These are phyloP conservation scores for Ornithorhynchus anatinus DNA, from an alignment of 2,113 vertebrate genomes.

Conservation along the genomic window DNA sequence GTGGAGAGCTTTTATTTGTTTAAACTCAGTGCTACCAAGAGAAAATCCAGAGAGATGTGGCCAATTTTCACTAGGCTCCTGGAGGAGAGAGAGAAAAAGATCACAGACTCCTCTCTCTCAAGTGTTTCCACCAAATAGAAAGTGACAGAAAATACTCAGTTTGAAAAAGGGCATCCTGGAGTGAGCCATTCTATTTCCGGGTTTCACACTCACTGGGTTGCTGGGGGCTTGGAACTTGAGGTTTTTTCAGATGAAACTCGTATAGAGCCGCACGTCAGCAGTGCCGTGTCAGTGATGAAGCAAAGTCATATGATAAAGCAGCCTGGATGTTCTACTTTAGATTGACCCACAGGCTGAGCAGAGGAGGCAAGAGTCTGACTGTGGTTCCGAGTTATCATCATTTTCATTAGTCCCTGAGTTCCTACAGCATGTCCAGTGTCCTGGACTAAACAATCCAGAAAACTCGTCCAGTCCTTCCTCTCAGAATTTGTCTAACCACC, in stretches of 20 bases:
- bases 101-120: neutral
- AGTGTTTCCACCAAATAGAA: neutral
- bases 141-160: neutral
- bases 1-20: neutral
- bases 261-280: too few species aligned
- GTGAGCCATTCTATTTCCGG: neutral
- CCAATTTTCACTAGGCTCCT: neutral
- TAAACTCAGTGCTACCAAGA: neutral
- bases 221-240: neutral
- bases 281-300: neutral
- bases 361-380: too few species aligned
- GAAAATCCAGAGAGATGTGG: neutral
- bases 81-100: neutral
- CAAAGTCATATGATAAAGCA: neutral
- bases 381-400: too few species aligned
- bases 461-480: too few species aligned
- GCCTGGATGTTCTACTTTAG: neutral
- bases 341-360: neutral
- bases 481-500: too few species aligned
- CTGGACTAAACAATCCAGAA: too few species aligned
- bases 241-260: too few species aligned
- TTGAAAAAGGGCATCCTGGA: neutral
- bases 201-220: neutral
- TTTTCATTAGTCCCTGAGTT: too few species aligned
- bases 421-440: too few species aligned